Percentiles rank a stretch among this genome's conserved stretches.
These are phyloP conservation scores for Lamprologus ornatipinnis DNA, from an alignment of 2,113 vertebrate genomes.

Conservation along the genomic window DNA sequence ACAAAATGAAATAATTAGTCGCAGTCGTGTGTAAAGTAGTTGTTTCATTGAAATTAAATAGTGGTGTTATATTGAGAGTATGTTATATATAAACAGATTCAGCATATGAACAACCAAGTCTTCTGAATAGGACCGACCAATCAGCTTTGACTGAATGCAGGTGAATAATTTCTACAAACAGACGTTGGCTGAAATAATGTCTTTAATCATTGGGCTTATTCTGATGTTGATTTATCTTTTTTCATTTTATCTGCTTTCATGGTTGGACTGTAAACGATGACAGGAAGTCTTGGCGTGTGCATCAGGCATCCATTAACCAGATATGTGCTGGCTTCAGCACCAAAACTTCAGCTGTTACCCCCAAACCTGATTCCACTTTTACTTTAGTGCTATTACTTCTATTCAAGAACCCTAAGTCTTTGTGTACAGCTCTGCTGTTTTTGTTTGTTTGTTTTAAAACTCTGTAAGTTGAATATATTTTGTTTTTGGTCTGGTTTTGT, in stretches of 20 bases:
- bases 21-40: not conserved
- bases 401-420: fast-evolving
- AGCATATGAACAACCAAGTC: not conserved
- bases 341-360: not conserved
- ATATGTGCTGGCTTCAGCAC: not conserved
- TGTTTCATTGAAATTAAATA: not conserved
- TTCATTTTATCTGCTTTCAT: not conserved
- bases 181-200: not conserved
- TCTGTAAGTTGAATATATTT: not conserved
- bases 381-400: fast-evolving
- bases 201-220: not conserved
- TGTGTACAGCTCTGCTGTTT: fast-evolving
- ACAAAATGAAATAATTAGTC: not conserved
- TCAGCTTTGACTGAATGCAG: not conserved
- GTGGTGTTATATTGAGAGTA: not conserved
- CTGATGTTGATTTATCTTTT: not conserved
- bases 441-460: not conserved
- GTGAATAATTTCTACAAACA: not conserved
- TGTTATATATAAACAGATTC: not conserved
- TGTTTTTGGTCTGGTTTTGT: not conserved
- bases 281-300: not conserved
- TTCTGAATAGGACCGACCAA: not conserved
- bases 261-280: fast-evolving
- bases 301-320: not conserved
- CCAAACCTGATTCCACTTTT: not conserved